Base-by-base conservation (phyloP, 2,113 vertebrate species). In the Xenopus laevis region DNA sequence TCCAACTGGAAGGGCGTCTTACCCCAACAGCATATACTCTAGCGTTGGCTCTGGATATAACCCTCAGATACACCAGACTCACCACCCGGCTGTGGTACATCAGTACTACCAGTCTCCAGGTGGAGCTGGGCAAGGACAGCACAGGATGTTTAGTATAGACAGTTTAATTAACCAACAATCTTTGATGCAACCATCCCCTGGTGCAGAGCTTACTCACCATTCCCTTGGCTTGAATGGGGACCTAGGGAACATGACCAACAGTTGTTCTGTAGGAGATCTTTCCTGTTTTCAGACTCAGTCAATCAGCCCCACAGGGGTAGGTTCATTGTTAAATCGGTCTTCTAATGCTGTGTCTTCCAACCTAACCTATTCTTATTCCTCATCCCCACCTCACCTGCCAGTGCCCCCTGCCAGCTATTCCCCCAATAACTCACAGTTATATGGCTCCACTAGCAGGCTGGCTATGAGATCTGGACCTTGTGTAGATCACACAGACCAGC, bases 71-170 rank as follows among this genome's bases (percentile, higher is more conserved):
- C 71, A 79, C 33, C 45, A 85, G 2, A 76, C 84, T 1, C 87
- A 88, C 23, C 89, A 91, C 80, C 88, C 89, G 13, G 85, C 88
- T 58, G 87, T 92, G 89, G 81, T 93, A 66, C 90, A 93, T 63
- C 91, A 91, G 73, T 27, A 40, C 33, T 93, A 92, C 84, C 91
- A 92, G 82, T 79, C 81, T 15, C 82, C 90, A 12, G 78, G 82
- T 10, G 89, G 85, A 71, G 83, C 87, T 77, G 79, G 82, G 11
- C 91, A 90, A 20, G 89, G 86, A 13, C 92, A 93, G 79, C 82
- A 87, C 23, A 85, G 95, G 79, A 96, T 97, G 92, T 98, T 98
- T 91, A 94, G 95, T 86, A 96, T 96, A 71, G 95, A 98, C 89
- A 93, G 95, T 83, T 89, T 97, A 81, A 95, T 95, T 73, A 94